phyloP scores from a whole-genome alignment of 2,888 invertebrate genomes.

The Coremacera marginata region DNA sequence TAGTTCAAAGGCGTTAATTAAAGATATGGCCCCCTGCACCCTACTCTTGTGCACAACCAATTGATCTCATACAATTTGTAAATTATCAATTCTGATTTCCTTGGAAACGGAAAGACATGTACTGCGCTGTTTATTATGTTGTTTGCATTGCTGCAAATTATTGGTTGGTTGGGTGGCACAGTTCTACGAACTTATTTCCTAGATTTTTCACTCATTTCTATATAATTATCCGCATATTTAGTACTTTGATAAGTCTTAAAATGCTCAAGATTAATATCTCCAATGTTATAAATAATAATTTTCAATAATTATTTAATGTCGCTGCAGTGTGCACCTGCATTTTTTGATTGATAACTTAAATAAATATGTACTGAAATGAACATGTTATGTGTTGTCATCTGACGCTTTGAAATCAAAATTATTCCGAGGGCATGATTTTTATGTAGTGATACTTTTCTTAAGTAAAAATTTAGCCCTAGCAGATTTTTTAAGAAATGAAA shows the following conservation, averaged over 20 bases:
- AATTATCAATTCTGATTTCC: constrained; percentile 28
- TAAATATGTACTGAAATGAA: too few species aligned
- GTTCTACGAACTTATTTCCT: background rate
- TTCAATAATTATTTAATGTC: too few species aligned
- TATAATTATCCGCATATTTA: background rate
- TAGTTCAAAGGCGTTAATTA: constrained; percentile 59
- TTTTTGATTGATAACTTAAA: too few species aligned
- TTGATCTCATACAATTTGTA: constrained; percentile 8
- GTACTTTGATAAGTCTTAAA: background rate
- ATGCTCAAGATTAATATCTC: too few species aligned
- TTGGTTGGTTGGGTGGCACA: background rate
- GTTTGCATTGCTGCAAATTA: background rate
- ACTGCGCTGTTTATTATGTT: background rate
- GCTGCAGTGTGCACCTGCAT: too few species aligned
- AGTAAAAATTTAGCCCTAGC: too few species aligned
- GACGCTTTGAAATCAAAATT: too few species aligned
- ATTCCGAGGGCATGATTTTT: too few species aligned
- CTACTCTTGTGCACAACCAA: background rate
- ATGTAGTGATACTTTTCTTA: too few species aligned
- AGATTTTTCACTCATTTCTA: background rate
- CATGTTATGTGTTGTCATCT: too few species aligned
- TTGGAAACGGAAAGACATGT: background rate
- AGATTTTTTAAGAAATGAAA: too few species aligned
- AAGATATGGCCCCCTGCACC: constrained; percentile 42
- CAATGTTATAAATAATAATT: too few species aligned